Percentiles rank a stretch among this genome's conserved stretches.
phyloP scores from a whole-genome alignment of 2,797 vertebrate species.

The Falco novaeseelandiae region DNA sequence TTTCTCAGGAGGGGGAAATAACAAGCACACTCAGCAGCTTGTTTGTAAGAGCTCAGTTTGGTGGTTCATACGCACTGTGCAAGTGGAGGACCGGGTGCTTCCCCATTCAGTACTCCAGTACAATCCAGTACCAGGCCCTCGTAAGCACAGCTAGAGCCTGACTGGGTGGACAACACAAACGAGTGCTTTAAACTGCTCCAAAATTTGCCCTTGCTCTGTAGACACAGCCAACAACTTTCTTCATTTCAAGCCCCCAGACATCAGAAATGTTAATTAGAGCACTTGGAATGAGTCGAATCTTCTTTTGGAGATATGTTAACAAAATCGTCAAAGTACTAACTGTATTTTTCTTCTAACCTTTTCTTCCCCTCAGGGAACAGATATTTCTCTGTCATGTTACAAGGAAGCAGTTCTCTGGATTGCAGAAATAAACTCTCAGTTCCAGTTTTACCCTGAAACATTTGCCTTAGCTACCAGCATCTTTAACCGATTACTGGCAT shows the following conservation, averaged over 20 bases:
- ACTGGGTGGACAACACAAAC: accelerated
- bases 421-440: slow-evolving; percentile 72
- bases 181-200: background rate
- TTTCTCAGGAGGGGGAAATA: background rate
- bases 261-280: background rate
- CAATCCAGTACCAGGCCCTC: background rate
- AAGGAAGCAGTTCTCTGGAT: slow-evolving; percentile 79
- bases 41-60: background rate
- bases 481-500: slow-evolving; percentile 78
- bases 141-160: background rate
- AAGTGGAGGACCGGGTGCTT: background rate
- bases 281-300: background rate
- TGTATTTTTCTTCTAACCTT: background rate
- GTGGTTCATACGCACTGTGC: accelerated
- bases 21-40: accelerated
- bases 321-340: slow-evolving; percentile 24
- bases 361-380: slow-evolving; percentile 74
- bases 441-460: slow-evolving; percentile 79
- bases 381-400: slow-evolving; percentile 76
- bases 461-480: slow-evolving; percentile 79
- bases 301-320: slow-evolving; percentile 19
- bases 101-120: background rate
- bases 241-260: background rate
- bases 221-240: background rate
- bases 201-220: background rate